Conservation (phyloP, 2,797 vertebrate species). For the Semaprochilodus insignis region DNA sequence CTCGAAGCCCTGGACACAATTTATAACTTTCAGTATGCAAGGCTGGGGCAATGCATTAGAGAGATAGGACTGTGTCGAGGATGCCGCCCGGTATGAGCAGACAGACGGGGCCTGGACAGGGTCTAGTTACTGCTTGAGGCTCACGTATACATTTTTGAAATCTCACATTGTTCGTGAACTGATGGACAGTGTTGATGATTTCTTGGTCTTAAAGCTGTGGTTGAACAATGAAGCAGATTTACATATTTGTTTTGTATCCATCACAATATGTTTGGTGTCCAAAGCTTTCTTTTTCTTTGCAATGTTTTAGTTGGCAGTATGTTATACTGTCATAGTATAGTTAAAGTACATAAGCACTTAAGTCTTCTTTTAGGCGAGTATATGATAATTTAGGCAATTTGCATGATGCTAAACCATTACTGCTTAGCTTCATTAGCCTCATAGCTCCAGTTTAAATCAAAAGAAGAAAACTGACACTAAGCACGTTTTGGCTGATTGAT, state of each 20-base stretch:
- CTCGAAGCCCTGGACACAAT: constrained; percentile 75
- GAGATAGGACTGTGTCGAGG: constrained; percentile 55
- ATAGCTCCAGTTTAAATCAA: background rate
- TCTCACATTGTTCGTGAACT: background rate
- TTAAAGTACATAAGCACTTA: background rate
- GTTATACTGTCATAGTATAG: background rate
- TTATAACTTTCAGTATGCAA: constrained; percentile 81
- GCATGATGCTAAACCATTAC: background rate
- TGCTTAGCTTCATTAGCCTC: background rate
- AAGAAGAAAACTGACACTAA: background rate
- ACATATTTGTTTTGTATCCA: background rate
- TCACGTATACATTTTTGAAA: background rate
- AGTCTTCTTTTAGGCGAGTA: background rate
- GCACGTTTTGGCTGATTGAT: background rate
- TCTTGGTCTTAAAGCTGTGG: background rate
- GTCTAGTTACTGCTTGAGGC: background rate
- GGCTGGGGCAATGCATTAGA: constrained; percentile 70
- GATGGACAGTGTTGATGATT: background rate
- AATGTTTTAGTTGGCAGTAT: too few relatives aligned
- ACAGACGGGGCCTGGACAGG: background rate
- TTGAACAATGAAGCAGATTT: too few relatives aligned
- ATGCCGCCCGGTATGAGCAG: background rate
- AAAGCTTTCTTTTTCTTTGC: background rate
- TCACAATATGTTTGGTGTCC: background rate
- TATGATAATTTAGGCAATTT: background rate